phyloP scores from a whole-genome alignment of 2,797 vertebrate genomes.

The Lutjanus argentimaculatus region DNA sequence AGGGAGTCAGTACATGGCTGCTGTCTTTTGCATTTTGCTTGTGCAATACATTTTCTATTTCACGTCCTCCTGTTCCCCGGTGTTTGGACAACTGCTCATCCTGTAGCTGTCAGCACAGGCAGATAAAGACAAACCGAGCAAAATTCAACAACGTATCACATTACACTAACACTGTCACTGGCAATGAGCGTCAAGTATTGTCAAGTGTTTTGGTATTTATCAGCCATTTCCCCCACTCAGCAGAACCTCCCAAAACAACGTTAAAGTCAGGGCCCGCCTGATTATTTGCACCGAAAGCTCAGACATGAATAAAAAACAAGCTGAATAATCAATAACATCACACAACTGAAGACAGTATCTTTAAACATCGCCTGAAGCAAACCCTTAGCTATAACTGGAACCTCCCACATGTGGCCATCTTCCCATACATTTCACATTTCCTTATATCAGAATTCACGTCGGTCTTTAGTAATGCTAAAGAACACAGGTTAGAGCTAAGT shows the following conservation, averaged over 20 bases:
- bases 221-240: slow-evolving; percentile 25
- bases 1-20: not conserved
- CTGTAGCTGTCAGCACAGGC: slow-evolving; percentile 37
- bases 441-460: not conserved
- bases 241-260: slow-evolving; percentile 35
- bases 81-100: slow-evolving; percentile 28
- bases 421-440: not conserved
- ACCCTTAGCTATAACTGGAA: not conserved
- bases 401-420: not conserved
- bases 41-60: slow-evolving; percentile 39
- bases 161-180: slow-evolving; percentile 46
- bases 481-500: not conserved
- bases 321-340: slow-evolving; percentile 48
- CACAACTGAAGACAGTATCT: slow-evolving; percentile 21
- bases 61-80: not conserved
- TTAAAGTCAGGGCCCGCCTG: slow-evolving; percentile 41
- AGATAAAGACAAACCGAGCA: slow-evolving; percentile 51
- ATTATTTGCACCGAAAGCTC: slow-evolving; percentile 3
- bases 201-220: slow-evolving; percentile 27
- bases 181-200: slow-evolving; percentile 32
- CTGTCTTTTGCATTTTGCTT: slow-evolving; percentile 7
- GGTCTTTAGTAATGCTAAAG: not conserved
- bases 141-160: slow-evolving; percentile 52
- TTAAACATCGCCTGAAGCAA: slow-evolving; percentile 1
- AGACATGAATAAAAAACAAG: slow-evolving; percentile 24